Percentiles rank a stretch among this genome's conserved stretches.
Conservation (phyloP, 64 coral and sea anemone genomes). For the Montipora efflorescens region DNA sequence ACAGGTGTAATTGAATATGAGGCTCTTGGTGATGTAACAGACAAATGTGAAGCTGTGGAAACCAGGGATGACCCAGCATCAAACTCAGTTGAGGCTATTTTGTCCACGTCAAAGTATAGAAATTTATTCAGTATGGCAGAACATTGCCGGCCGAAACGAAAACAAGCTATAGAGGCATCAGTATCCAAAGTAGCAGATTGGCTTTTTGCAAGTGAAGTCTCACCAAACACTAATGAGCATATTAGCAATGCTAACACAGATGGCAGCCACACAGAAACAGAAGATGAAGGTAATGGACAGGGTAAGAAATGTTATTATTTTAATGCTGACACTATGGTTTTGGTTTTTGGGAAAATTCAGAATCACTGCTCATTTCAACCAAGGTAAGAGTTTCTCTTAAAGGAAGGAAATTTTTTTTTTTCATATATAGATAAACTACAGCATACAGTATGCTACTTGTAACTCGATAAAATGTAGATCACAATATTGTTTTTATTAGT, state of each 20-base stretch:
- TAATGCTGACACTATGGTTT: neutral
- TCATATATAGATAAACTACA: no score
- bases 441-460: no score
- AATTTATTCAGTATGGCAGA: neutral
- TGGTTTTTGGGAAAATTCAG: neutral
- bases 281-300: neutral
- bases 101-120: neutral
- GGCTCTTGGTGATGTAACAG: neutral
- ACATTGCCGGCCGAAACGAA: neutral
- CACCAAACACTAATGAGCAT: neutral
- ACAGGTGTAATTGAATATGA: no score
- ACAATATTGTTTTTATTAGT: no score
- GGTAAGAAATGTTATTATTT: neutral
- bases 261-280: neutral
- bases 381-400: neutral
- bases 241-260: neutral
- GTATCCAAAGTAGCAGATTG: slow-evolving; percentile 27
- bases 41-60: neutral
- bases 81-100: neutral
- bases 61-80: neutral
- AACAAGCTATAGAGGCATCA: neutral
- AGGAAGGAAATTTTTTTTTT: neutral
- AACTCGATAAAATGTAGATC: no score
- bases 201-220: neutral
- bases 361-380: neutral